A percentile compares a stretch with the other conserved stretches of the same genome.
Conservation (phyloP, 2,888 invertebrate species). For the Ctenicera cuprea region DNA sequence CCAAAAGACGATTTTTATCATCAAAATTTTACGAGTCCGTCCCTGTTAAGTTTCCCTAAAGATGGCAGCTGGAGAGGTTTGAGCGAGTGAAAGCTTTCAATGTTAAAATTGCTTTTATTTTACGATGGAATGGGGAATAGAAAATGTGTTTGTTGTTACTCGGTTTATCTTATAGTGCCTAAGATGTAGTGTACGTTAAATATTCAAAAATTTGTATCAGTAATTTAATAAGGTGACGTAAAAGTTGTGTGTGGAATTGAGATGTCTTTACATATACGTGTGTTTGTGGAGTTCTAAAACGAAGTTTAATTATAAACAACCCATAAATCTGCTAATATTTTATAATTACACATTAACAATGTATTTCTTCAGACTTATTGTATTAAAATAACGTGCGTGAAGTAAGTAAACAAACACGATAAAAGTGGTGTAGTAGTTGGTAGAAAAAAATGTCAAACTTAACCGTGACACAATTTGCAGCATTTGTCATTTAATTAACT, state of each 20-base stretch:
- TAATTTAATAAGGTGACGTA: slow-evolving; percentile 13
- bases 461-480: slow-evolving; percentile 56
- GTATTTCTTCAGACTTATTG: background rate
- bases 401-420: slow-evolving; percentile 33
- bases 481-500: slow-evolving; percentile 32
- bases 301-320: slow-evolving; percentile 32
- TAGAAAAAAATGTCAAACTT: slow-evolving; percentile 58
- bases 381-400: background rate
- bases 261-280: slow-evolving; percentile 7
- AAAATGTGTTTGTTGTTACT: slow-evolving; percentile 1
- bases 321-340: slow-evolving; percentile 8
- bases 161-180: background rate
- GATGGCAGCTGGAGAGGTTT: slow-evolving; percentile 62
- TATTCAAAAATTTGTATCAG: background rate
- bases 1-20: too few species aligned
- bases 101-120: slow-evolving; percentile 47
- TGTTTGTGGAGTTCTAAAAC: slow-evolving; percentile 21
- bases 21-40: slow-evolving; percentile 5
- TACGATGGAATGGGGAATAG: slow-evolving; percentile 26
- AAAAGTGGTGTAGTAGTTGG: slow-evolving; percentile 43
- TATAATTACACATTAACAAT: background rate
- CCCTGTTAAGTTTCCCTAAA: slow-evolving; percentile 45
- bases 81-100: slow-evolving; percentile 52
- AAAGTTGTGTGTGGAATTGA: slow-evolving; percentile 9
- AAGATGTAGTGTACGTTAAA: background rate